Base-by-base conservation (phyloP, 2,797 vertebrate genomes). In the Sebastolobus alascanus region DNA sequence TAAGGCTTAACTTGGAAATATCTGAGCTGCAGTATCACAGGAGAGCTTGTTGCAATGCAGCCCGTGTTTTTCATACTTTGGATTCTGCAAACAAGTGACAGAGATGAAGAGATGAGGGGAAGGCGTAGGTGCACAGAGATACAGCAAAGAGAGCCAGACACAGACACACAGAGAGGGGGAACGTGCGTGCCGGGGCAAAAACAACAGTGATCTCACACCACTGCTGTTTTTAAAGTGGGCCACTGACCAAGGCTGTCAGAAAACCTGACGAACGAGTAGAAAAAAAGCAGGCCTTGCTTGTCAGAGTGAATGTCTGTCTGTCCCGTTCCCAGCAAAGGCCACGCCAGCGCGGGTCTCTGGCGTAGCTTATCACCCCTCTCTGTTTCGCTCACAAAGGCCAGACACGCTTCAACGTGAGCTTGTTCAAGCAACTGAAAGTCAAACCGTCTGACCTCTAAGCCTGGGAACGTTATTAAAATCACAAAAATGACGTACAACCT, bases 191-290 rank as follows among this genome's bases (percentile, higher is more conserved):
- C 11, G 67, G 78, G 73, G 75, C 40, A 84, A 90, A 61, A 93
- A 92, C 75, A 91, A 92, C 84, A 93, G 84, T 92, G 91, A 94
- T 89, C 91, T 94, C 89, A 93, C 78, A 77, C 77, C 73, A 79
- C 74, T 84, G 82, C 82, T 93, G 90, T 80, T 90, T 93, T 90
- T 75, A 85, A 91, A 94, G 75, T 84, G 84, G 88, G 86, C 87
- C 71, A 79, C 74, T 83, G 84, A 87, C 90, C 90, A 90, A 84
- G 63, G 84, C 87, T 90, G 90, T 87, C 86, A 89, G 85, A 84
- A 82, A 87, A 88, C 77, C 61, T 63, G 27, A 87, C 61, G 71
- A 90, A 82, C 66, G 83, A 65, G 69, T 27, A 22, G 33, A 87
- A 87, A 73, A 77, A 90, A 84, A 87, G 6, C 50, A 83, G 76